phyloP scores from a whole-genome alignment of 2,113 vertebrate species.

The Python bivittatus region DNA sequence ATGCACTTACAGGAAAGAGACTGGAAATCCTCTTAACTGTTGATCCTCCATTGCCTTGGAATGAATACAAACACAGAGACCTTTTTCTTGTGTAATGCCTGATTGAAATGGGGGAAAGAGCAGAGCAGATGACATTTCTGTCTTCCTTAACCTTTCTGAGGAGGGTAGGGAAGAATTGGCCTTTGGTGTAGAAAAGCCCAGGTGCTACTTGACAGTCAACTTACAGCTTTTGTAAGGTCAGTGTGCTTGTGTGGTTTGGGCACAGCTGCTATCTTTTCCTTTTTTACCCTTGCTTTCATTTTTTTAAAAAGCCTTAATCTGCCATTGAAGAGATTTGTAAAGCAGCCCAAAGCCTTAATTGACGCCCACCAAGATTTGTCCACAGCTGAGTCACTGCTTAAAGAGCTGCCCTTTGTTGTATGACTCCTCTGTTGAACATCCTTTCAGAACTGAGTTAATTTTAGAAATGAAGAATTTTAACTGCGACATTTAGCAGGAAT shows the following conservation, averaged over 20 bases:
- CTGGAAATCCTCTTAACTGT: constrained; percentile 10
- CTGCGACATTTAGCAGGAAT: not conserved
- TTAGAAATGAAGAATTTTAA: constrained; percentile 20
- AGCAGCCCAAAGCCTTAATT: constrained; percentile 56
- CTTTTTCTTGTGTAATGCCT: constrained; percentile 26
- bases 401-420: constrained; percentile 22
- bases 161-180: not conserved
- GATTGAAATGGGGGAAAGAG: constrained; percentile 35
- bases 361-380: constrained; percentile 47
- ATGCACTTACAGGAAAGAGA: not conserved
- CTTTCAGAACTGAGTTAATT: not conserved
- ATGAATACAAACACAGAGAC: constrained; percentile 27
- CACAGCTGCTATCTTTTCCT: constrained; percentile 50
- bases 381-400: constrained; percentile 30
- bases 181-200: constrained; percentile 21
- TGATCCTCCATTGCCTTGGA: constrained; percentile 38
- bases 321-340: constrained; percentile 27
- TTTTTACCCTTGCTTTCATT: constrained; percentile 44
- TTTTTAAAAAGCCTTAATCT: constrained; percentile 45
- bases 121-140: constrained; percentile 4
- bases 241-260: constrained; percentile 13
- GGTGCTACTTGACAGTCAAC: constrained; percentile 22
- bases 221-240: constrained; percentile 37
- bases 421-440: not conserved
- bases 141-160: constrained; percentile 12